phyloP scores from a whole-genome alignment of 2,797 vertebrate species.

The Gephyroberyx darwinii region DNA sequence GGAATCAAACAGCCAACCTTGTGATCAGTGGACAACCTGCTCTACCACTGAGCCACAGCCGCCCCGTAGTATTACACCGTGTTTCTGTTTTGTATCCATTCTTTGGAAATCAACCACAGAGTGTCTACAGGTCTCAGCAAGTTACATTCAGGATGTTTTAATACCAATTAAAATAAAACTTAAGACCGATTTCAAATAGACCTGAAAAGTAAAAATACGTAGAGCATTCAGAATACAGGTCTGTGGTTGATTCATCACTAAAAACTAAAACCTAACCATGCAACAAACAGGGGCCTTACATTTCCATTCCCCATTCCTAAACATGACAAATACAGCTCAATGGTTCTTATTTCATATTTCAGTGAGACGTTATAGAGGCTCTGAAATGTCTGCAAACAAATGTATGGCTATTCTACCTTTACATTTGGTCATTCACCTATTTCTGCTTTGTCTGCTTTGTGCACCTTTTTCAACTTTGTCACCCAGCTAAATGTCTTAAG shows the following conservation, averaged over 20 bases:
- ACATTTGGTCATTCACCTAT: conserved; percentile 52
- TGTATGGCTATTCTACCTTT: background rate
- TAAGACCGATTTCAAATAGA: too few relatives aligned
- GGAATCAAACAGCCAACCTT: too few relatives aligned
- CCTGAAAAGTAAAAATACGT: too few relatives aligned
- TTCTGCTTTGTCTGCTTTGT: background rate
- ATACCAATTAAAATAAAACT: background rate
- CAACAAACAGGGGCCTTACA: too few relatives aligned
- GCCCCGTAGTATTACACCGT: background rate
- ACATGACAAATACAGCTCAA: background rate
- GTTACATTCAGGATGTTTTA: too few relatives aligned
- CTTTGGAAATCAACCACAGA: conserved; percentile 1
- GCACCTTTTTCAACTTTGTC: background rate
- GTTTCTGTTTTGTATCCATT: background rate
- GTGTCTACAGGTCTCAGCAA: background rate
- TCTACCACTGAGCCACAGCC: too few relatives aligned
- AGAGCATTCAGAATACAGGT: too few relatives aligned
- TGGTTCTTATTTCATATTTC: conserved; percentile 1
- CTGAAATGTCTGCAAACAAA: background rate
- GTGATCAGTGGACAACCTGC: too few relatives aligned
- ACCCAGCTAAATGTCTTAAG: conserved; percentile 1
- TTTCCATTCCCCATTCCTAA: background rate
- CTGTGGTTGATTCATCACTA: too few relatives aligned
- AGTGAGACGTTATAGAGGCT: conserved; percentile 10
- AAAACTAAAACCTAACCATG: too few relatives aligned